A percentile compares a stretch with the other conserved stretches of the same genome.
Conservation (phyloP, 2,888 invertebrate species). For the Trypoxylon attenuatum region DNA sequence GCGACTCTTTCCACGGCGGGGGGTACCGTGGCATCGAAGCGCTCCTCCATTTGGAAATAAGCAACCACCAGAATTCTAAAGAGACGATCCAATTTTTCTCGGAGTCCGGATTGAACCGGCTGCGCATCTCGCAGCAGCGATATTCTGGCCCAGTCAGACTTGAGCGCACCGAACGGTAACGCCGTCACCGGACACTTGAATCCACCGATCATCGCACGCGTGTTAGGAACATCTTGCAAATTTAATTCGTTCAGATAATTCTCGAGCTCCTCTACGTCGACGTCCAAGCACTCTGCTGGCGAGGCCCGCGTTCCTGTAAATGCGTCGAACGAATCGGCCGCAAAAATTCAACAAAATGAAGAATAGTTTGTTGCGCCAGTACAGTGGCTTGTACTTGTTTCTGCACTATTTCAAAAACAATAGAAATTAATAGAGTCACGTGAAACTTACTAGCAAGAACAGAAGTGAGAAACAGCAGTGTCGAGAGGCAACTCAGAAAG, state of each 20-base stretch:
- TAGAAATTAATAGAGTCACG: conserved; percentile 40
- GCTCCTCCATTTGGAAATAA: conserved; percentile 40
- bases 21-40: conserved; percentile 12
- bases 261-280: conserved; percentile 37
- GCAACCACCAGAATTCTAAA: conserved; percentile 52
- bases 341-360: background rate
- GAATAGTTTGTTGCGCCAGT: no score
- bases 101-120: conserved; percentile 45
- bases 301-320: no score
- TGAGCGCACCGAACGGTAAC: conserved; percentile 55
- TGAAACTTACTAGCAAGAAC: background rate
- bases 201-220: conserved; percentile 30
- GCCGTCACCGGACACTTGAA: conserved; percentile 29
- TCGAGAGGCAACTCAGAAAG: conserved; percentile 24
- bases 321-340: no score
- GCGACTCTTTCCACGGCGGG: background rate
- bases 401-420: conserved; percentile 2
- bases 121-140: conserved; percentile 44
- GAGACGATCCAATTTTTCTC: conserved; percentile 49
- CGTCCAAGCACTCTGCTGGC: conserved; percentile 27
- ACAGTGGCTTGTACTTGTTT: no score
- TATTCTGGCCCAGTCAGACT: conserved; percentile 59
- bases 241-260: conserved; percentile 34
- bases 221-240: conserved; percentile 23
- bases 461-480: conserved; percentile 14